Evolutionary conservation across 2,113 vertebrate genomes (phyloP), one percentile per base, ranked within the genome.

Genomic region (Scomber japonicus): DNA sequence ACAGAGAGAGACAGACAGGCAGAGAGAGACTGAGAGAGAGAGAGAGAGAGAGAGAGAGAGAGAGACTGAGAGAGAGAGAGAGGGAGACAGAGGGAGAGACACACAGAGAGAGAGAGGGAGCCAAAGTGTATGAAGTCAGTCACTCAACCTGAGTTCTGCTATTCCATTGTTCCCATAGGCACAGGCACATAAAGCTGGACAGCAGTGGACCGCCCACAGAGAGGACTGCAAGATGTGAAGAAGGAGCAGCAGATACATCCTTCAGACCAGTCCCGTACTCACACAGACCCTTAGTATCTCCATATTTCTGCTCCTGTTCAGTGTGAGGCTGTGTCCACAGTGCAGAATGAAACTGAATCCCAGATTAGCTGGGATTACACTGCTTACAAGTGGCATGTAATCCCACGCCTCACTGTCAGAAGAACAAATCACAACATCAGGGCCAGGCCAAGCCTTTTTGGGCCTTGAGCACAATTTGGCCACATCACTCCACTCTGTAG

Each of bases 151-250:
- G 91, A 95, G 88, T 46, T 82, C 83, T 83, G 94, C 93, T 24
- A 77, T 88, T 85, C 93, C 96, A 57, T 95, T 94, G 49, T 90
- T 93, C 75, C 95, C 94, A 76, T 93, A 87, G 54, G 92, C 81
- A 5, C 98, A 99, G 88, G 91, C 92, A 78, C 97, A 99, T 74
- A 93, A 92, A 14, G 93, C 89, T 40, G 97, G 97, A 78, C 97
- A 98, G 6, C 93, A 86, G 27, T 57, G 30, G 19, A 83, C 78
- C 64, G 70, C 85, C 82, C 82, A 85, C 59, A 94, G 68, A 76
- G 84, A 50, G 11, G 92, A 89, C 50, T 95, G 88, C 53, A 93
- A 15, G 56, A 97, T 14, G 62, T 90, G 91, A 76, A 95, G 65
- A 16, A 75, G 88, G 40, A 93, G 3, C 75, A 96, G 68, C 21